Conservation (phyloP, 2,888 invertebrate species). For the Theodoxus fluviatilis region DNA sequence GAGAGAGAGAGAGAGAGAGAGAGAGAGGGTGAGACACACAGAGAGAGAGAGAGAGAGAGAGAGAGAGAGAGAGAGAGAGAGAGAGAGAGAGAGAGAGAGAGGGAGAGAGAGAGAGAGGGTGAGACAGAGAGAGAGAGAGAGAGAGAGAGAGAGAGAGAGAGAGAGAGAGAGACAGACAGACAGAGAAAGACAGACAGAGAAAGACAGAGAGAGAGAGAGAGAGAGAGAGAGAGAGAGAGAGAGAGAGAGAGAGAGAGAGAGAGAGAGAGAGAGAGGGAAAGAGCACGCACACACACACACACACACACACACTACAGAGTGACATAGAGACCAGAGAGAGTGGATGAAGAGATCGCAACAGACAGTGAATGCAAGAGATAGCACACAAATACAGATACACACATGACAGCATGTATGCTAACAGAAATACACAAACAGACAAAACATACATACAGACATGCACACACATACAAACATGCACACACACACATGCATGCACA, state of each 20-base stretch:
- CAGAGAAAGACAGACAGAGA: no score
- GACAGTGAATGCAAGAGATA: conserved; percentile 1
- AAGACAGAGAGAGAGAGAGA: no score
- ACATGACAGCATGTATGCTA: not conserved
- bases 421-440: not conserved
- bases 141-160: conserved; percentile 14
- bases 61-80: no score
- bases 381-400: not conserved
- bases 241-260: conserved; percentile 16
- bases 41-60: no score
- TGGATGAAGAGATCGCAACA: not conserved
- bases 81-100: no score
- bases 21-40: no score
- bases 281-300: not conserved
- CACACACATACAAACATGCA: not conserved
- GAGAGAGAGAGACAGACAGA: conserved; percentile 2
- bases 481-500: not conserved
- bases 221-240: no score
- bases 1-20: no score
- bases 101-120: no score
- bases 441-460: not conserved
- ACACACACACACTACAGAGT: not conserved
- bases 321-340: not conserved
- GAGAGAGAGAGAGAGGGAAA: conserved; percentile 9
- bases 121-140: no score